phyloP scores from a whole-genome alignment of 2,113 vertebrate species.

The Vidua chalybeata region DNA sequence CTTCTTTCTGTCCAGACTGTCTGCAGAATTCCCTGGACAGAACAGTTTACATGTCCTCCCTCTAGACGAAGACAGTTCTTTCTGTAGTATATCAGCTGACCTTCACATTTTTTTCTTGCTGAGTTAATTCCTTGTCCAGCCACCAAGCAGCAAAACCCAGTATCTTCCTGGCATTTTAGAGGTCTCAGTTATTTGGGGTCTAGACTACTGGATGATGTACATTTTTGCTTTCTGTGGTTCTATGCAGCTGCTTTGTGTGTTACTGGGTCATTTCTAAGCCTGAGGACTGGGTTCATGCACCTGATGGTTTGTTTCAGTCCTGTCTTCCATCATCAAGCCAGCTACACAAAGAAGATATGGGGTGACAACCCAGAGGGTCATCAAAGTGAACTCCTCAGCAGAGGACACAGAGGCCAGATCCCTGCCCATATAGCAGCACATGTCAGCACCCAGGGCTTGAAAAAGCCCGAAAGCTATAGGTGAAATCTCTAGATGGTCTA shows the following conservation, averaged over 20 bases:
- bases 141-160: not conserved
- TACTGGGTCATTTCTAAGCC: not conserved
- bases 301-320: not conserved
- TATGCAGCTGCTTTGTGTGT: not conserved
- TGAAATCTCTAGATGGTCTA: not conserved
- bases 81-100: fast-evolving
- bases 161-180: not conserved
- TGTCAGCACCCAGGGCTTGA: not conserved
- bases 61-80: not conserved
- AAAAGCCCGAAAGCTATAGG: not conserved
- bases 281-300: not conserved
- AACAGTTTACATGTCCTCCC: not conserved
- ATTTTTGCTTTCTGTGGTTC: not conserved
- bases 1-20: not conserved
- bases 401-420: not conserved
- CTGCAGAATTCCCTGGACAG: not conserved
- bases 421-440: not conserved
- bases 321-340: not conserved
- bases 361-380: not conserved
- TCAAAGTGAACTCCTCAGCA: not conserved
- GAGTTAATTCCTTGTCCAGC: not conserved
- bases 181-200: not conserved
- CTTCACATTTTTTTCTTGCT: not conserved
- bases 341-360: not conserved
- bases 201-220: not conserved